Percentiles rank a stretch among this genome's conserved stretches.
Evolutionary conservation across 2,113 vertebrate genomes (phyloP).

Genomic region (Procavia capensis): DNA sequence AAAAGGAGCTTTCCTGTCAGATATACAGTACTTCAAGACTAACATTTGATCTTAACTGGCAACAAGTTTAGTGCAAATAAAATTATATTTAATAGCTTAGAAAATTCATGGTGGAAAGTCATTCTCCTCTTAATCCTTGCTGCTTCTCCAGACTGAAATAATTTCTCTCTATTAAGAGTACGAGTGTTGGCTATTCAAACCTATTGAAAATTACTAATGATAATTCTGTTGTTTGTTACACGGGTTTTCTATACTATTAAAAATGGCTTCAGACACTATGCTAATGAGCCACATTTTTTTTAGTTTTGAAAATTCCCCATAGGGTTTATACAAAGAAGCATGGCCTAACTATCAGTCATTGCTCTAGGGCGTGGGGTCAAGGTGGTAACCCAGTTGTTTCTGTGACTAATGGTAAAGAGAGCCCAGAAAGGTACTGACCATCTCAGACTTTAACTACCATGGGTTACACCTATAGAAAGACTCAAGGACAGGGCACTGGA

Average conservation of each 20-base stretch:
- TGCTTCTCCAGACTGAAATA: not conserved
- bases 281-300: slow-evolving; percentile 26
- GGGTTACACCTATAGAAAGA: not conserved
- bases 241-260: not conserved
- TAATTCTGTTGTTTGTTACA: not conserved
- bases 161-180: not conserved
- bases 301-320: slow-evolving; percentile 34
- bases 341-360: not conserved
- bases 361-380: not conserved
- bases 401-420: not conserved
- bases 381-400: not conserved
- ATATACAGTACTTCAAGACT: slow-evolving; percentile 63
- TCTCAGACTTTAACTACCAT: not conserved
- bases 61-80: slow-evolving; percentile 72
- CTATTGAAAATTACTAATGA: not conserved
- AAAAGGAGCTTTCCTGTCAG: slow-evolving; percentile 41
- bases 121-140: not conserved
- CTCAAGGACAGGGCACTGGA: not conserved
- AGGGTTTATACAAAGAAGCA: not conserved
- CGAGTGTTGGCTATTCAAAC: not conserved
- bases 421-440: not conserved
- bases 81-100: slow-evolving; percentile 72
- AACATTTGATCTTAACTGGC: slow-evolving; percentile 72
- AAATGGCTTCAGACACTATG: slow-evolving; percentile 27
- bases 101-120: slow-evolving; percentile 23